These are phyloP conservation scores for Balearica regulorum DNA, from an alignment of 2,797 vertebrate species.

Conservation along the genomic window DNA sequence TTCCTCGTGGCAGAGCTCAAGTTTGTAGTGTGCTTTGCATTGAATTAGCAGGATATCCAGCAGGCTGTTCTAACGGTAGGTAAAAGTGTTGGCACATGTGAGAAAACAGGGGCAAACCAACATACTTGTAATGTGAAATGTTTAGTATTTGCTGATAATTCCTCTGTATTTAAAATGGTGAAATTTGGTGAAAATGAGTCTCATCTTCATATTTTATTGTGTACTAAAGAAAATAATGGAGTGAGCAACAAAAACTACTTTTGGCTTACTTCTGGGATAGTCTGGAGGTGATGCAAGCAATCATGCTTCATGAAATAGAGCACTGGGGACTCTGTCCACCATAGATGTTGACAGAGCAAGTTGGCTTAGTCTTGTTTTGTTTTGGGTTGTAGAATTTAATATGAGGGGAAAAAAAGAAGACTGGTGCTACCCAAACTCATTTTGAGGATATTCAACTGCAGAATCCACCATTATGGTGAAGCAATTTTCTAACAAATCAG, in stretches of 20 bases:
- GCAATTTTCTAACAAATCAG: background rate
- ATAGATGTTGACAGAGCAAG: background rate
- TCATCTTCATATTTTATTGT: background rate
- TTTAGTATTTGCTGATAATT: background rate
- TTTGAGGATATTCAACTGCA: background rate
- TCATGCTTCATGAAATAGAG: background rate
- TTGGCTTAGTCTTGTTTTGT: background rate
- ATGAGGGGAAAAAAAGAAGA: fast-evolving
- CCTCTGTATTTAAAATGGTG: background rate
- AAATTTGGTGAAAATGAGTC: background rate
- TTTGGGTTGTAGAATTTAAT: background rate
- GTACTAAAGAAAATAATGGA: background rate
- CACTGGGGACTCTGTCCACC: background rate
- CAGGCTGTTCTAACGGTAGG: background rate
- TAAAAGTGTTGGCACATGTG: background rate
- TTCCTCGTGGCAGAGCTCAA: background rate
- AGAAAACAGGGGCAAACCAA: background rate
- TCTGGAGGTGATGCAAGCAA: background rate
- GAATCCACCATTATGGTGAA: background rate
- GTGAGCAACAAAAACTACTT: background rate
- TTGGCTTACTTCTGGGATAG: background rate
- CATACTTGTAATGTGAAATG: background rate
- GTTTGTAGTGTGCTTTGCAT: background rate
- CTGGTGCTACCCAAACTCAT: background rate
- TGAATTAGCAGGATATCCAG: background rate